Percentiles rank a stretch among this genome's conserved stretches.
Evolutionary conservation across 2,888 invertebrate species (phyloP).

Genomic region (Xestia xanthographa): DNA sequence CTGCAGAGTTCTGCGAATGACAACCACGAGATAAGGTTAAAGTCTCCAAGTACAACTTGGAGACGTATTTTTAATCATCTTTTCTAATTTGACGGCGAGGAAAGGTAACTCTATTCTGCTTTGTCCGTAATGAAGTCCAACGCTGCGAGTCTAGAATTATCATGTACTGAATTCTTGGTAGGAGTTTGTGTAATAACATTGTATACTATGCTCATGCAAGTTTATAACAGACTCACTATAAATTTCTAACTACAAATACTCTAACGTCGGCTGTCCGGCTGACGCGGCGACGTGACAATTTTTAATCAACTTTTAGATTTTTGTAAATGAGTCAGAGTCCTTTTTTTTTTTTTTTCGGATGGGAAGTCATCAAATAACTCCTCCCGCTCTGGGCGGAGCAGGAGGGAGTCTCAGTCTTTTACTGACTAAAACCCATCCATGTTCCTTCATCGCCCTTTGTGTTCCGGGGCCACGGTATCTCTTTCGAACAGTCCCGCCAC

Average conservation of each 20-base stretch:
- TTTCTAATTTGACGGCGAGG: neutral
- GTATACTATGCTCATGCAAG: neutral
- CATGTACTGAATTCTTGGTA: neutral
- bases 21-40: neutral
- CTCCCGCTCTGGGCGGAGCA: no score
- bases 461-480: no score
- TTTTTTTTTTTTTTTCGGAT: no score
- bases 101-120: neutral
- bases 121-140: neutral
- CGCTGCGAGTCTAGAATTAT: neutral
- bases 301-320: no score
- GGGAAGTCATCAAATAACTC: no score
- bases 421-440: no score
- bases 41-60: constrained; percentile 3
- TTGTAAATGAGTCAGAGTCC: constrained; percentile 30
- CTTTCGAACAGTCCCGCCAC: no score
- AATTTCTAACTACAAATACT: neutral
- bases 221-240: no score
- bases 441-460: no score
- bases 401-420: no score
- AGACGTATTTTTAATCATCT: neutral
- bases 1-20: neutral
- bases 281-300: no score
- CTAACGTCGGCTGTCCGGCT: no score
- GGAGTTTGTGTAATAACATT: neutral